Evolutionary conservation across 1,140 invertebrate genomes (phyloP), one percentile per base, ranked within the genome.

Genomic region (Onthophagus taurus): DNA sequence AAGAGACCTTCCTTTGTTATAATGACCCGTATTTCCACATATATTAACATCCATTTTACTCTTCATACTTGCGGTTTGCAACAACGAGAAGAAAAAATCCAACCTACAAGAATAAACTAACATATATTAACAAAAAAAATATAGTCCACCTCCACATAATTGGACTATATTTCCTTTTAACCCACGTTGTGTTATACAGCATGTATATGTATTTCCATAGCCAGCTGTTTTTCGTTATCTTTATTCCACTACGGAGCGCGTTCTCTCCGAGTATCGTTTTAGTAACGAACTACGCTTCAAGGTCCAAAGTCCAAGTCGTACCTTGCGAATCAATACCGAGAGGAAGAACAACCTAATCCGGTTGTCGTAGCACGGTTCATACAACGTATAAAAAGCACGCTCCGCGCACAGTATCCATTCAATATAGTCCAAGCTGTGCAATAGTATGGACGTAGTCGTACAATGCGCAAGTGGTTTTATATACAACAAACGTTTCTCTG

Each of bases 371-470:
- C 38, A 24, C 14, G 14, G 21, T 16, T 9, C 6, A 33, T 33
- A 12, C 31, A n/a, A 7, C 17, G 19, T 12, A 21, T 21, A 26
- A 23, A 41, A 29, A 41, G 38, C 38, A 26, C 21, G 24, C 38
- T 26, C 24, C 18, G 6, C 14, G 24, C 16, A 23, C 13, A n/a
- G 44, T 29, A 50, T 55, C 47, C 47, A 51, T 52, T 57, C 54
- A 57, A 51, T 57, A 42, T 39, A 48, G 51, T 57, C 50, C 48
- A 49, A 52, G 47, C 54, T 52, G 45, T 45, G 49, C 39, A 42
- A 46, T 49, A 51, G 52, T 52, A 51, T 54, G 52, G 52, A 51
- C 47, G 50, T 57, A 44, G 51, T 52, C 47, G 45, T 54, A 57
- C 54, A 52, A 57, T 57, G 54, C 50, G 47, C 50, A 57, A 54